Evolutionary conservation across 1,140 invertebrate genomes (phyloP).

Genomic region (honey bee (Apis mellifera)): Amel_HAv3.1 CM009938.2:4356501-4357000

Average conservation of each 20-base stretch:
- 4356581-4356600: conserved; percentile 14
- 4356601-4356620: background rate
- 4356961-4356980: too few relatives aligned
- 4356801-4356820: background rate
- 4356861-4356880: background rate
- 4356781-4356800: background rate
- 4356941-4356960: too few relatives aligned
- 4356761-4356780: background rate
- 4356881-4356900: background rate
- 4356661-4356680: background rate
- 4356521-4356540: background rate
- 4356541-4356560: background rate
- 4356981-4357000: too few relatives aligned
- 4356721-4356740: background rate
- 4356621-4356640: conserved; percentile 4
- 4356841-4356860: background rate
- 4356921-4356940: too few relatives aligned
- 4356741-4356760: background rate
- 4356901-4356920: too few relatives aligned
- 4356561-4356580: background rate
- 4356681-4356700: too few relatives aligned
- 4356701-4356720: conserved; percentile 9
- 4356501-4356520: background rate
- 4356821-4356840: background rate
- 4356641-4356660: background rate